Evolutionary conservation across 2,888 invertebrate species (phyloP).

Genomic region (Pyrgus malvae): DNA sequence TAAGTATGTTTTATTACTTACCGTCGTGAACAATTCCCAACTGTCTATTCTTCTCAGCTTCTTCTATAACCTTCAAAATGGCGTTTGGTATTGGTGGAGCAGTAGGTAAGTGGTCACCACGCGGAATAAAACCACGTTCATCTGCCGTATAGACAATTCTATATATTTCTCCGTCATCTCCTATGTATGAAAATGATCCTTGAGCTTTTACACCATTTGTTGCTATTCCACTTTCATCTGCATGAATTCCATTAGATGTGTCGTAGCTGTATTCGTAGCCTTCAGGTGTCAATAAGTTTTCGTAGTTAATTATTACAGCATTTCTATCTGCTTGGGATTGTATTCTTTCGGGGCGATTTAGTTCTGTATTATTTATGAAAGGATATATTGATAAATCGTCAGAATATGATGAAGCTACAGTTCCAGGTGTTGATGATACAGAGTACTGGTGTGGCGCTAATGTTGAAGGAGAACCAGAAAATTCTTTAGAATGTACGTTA

Average conservation of each 20-base stretch:
- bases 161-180: conserved; percentile 68
- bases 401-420: background rate
- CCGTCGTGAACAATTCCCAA: conserved; percentile 62
- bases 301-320: conserved; percentile 56
- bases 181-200: conserved; percentile 64
- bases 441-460: conserved; percentile 28
- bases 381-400: too few relatives aligned
- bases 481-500: background rate
- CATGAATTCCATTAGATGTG: conserved; percentile 69
- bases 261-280: conserved; percentile 61
- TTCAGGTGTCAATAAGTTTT: conserved; percentile 53
- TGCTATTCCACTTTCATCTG: conserved; percentile 61
- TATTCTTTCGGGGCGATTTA: conserved; percentile 43
- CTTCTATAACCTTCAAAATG: conserved; percentile 59
- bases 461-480: conserved; percentile 15
- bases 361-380: too few relatives aligned
- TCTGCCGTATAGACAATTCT: conserved; percentile 62
- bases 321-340: conserved; percentile 54
- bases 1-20: conserved; percentile 36
- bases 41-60: conserved; percentile 51
- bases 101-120: conserved; percentile 68
- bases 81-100: conserved; percentile 67
- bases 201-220: conserved; percentile 57
- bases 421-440: background rate
- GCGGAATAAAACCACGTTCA: conserved; percentile 66